Evolutionary conservation across 2,797 vertebrate genomes (phyloP), one percentile per base, ranked within the genome.

Genomic region (Mionectes olivaceus): DNA sequence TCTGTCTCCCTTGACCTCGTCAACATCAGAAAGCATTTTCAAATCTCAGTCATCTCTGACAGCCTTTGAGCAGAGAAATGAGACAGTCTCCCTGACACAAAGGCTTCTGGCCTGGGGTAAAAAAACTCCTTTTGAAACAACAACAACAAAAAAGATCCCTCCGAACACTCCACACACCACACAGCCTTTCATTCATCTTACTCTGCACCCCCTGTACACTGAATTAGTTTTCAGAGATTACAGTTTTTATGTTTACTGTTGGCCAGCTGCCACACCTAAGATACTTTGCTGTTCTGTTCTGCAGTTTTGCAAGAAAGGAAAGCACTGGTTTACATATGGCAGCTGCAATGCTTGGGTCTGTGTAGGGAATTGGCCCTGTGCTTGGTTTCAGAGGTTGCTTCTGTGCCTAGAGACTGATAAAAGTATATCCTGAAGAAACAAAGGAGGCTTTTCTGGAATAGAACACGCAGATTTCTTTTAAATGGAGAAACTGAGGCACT

Each of bases 31-130:
- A 98, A 97, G 96, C 96, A 96, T 98, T 98, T 98, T 98, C 97
- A 98, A 97, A 98, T 97, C 98, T 98, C 98, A 98, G 97, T 98
- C 98, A 98, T 98, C 97, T 98, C 96, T 98, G 98, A 98, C 98
- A 98, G 98, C 94, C 98, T 98, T 98, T 98, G 98, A 98, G 98
- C 95, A 97, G 97, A 98, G 98, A 98, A 98, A 98, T 97, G 97
- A 98, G 98, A 97, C 97, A 97, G 98, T 97, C 97, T 98, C 95
- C 94, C 97, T 98, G 97, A 98, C 98, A 98, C 97, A 98, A 98
- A 98, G 98, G 97, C 97, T 98, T 97, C 96, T 98, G 98, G 98
- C 98, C 98, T 94, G 97, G 95, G 98, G 98, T 98, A 97, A 98
- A 98, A 95, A 98, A 98, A 97, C 97, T 98, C 97, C 97, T 98